Percentiles rank a stretch among this genome's conserved stretches.
Evolutionary conservation across 2,797 vertebrate genomes (phyloP).

Genomic region (Anabas testudineus): DNA sequence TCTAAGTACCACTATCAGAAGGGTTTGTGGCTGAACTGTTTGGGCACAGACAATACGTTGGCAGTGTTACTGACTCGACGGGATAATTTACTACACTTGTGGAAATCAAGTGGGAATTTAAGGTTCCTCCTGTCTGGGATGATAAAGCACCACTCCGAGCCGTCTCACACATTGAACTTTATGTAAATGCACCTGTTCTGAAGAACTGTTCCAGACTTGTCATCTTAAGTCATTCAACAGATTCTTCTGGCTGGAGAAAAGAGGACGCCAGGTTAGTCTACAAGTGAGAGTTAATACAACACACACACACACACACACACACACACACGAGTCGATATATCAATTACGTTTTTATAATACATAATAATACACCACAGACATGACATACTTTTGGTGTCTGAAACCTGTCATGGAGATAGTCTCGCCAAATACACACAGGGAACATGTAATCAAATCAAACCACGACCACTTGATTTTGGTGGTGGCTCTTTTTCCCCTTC

Average conservation of each 20-base stretch:
- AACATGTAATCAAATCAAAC: slow-evolving; percentile 85
- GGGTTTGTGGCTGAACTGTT: slow-evolving; percentile 36
- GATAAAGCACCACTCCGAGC: slow-evolving; percentile 5
- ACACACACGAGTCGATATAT: background rate
- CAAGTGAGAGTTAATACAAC: slow-evolving; percentile 7
- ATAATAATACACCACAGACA: background rate
- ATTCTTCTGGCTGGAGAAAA: slow-evolving; percentile 1
- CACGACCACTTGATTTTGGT: slow-evolving; percentile 82
- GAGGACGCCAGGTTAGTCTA: slow-evolving; percentile 17
- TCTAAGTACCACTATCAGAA: slow-evolving; percentile 24
- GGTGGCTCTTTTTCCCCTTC: slow-evolving; percentile 82
- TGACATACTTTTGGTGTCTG: background rate
- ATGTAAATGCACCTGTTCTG: slow-evolving; percentile 18
- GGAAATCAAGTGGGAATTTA: background rate
- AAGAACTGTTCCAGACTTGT: slow-evolving; percentile 31
- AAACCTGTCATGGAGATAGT: slow-evolving; percentile 2
- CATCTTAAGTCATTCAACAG: slow-evolving; percentile 36
- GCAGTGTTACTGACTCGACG: slow-evolving; percentile 26
- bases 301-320: no score
- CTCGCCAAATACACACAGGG: slow-evolving; percentile 61
- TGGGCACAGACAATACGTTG: slow-evolving; percentile 43
- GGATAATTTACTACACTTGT: slow-evolving; percentile 15
- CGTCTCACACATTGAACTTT: background rate
- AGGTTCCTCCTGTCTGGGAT: background rate
- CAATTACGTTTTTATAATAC: background rate